Evolutionary conservation across 2,797 vertebrate genomes (phyloP), one percentile per base, ranked within the genome.

Genomic region (Heliangelus exortis): DNA sequence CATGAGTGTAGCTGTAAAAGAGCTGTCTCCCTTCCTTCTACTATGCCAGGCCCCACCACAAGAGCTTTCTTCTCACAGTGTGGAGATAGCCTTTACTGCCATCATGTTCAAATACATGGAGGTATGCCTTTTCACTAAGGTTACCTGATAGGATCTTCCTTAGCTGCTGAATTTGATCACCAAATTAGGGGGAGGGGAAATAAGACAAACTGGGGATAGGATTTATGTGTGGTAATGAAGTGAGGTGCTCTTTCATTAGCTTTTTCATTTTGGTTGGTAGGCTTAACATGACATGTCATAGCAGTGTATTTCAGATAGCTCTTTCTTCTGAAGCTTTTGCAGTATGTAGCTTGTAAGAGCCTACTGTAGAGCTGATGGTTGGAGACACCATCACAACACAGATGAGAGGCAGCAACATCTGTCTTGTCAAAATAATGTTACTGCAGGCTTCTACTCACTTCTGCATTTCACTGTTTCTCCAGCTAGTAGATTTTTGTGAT

Each of bases 31-130:
- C 9, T 84, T 62, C 15, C 8, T 75, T 72, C 43, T 55, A 12
- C 0, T 4, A 0, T 36, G 23, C 26, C 15, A 69, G 7, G 26
- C 23, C 16, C 33, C 1, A 6, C 33, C 18, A 3, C 0, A 0
- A 61, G 14, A 61, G 7, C 71, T 79, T 82, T 90, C 47, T 81
- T 91, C 36, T 71, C 28, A 59, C 8, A 11, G 17, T 63, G 1
- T 39, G 10, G 74, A 79, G 48, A 33, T 29, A 59, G n/a, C 12
- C 50, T 92, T 77, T 33, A 34, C 36, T 0, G 0, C n/a, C 51
- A 6, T 59, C 7, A 12, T 29, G 25, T 73, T 63, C 29, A 71
- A 16, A 41, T 45, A 65, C 2, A 1, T 12, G 4, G 26, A 81
- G 13, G 15, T 63, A 62, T 2, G 28, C 13, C 13, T 73, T 80